Conservation (phyloP, 1,140 invertebrate species). For the Euwallacea similis region DNA sequence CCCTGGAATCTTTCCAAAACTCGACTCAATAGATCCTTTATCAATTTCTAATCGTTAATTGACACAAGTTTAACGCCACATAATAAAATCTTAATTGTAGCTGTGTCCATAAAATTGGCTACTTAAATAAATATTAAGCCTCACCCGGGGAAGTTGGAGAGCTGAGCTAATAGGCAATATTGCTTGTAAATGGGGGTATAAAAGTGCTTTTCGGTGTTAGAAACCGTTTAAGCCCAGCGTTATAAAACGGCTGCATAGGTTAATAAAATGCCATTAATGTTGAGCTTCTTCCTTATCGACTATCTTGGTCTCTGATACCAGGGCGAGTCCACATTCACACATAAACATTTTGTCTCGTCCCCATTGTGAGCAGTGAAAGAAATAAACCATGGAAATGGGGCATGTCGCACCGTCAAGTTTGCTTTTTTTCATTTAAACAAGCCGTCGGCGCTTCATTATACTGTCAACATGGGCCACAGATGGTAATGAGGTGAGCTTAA, state of each 20-base stretch:
- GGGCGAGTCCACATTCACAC: no score
- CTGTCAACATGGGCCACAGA: constrained; percentile 4
- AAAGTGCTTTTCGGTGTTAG: neutral
- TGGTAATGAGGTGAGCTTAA: constrained; percentile 1
- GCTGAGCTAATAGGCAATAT: neutral
- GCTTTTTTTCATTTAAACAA: constrained; percentile 2
- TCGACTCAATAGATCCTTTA: no score
- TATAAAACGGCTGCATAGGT: neutral
- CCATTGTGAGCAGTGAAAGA: no score
- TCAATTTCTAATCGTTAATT: no score
- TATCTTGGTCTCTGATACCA: no score
- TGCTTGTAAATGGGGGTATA: neutral
- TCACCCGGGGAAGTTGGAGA: neutral
- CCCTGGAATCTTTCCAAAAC: no score
- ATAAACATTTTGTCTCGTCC: no score
- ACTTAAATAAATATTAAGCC: neutral
- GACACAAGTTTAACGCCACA: no score
- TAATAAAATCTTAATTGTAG: no score
- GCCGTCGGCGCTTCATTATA: neutral
- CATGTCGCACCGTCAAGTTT: neutral
- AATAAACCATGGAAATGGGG: no score
- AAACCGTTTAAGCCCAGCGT: neutral
- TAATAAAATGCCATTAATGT: neutral
- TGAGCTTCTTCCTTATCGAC: no score
- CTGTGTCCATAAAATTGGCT: neutral